A percentile compares a stretch with the other conserved stretches of the same genome.
These are phyloP conservation scores for Carterocephalus palaemon DNA, from an alignment of 2,888 invertebrate genomes.

Conservation along the genomic window DNA sequence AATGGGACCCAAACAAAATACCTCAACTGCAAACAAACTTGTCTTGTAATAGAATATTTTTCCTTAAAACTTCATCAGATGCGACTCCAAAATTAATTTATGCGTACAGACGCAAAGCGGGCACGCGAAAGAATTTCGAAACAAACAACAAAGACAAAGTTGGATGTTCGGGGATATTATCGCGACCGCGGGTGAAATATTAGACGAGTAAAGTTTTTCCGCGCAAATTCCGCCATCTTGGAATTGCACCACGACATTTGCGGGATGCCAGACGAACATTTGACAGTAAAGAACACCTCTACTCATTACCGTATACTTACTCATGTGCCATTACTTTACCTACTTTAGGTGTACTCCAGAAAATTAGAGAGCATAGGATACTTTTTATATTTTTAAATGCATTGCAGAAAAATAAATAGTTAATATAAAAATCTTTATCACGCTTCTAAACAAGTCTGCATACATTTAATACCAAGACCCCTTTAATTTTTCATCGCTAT, in stretches of 20 bases:
- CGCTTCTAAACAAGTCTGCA: too few relatives aligned
- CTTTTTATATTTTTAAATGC: background rate
- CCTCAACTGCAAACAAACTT: too few relatives aligned
- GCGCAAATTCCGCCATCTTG: slow-evolving; percentile 50
- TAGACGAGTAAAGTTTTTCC: slow-evolving; percentile 56
- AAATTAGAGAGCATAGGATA: slow-evolving; percentile 5
- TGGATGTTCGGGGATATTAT: slow-evolving; percentile 48
- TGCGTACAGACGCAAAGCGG: slow-evolving; percentile 39
- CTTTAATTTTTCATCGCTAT: too few relatives aligned
- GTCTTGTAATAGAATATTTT: slow-evolving; percentile 1
- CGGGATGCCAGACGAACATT: slow-evolving; percentile 59
- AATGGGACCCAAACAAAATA: too few relatives aligned
- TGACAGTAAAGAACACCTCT: slow-evolving; percentile 57
- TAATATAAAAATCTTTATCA: too few relatives aligned
- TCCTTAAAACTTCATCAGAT: slow-evolving; percentile 14
- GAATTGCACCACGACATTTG: slow-evolving; percentile 61
- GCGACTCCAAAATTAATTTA: slow-evolving; percentile 49
- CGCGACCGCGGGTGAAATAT: slow-evolving; percentile 57
- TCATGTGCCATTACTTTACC: too few relatives aligned
- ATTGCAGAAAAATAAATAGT: too few relatives aligned
- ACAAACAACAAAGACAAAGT: slow-evolving; percentile 59
- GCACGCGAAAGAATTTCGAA: slow-evolving; percentile 50
- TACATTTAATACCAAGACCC: too few relatives aligned
- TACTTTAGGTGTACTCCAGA: slow-evolving; percentile 8
- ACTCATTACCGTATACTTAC: slow-evolving; percentile 36